Conservation (phyloP, 2,888 invertebrate species). For the Ptychoptera contaminata region DNA sequence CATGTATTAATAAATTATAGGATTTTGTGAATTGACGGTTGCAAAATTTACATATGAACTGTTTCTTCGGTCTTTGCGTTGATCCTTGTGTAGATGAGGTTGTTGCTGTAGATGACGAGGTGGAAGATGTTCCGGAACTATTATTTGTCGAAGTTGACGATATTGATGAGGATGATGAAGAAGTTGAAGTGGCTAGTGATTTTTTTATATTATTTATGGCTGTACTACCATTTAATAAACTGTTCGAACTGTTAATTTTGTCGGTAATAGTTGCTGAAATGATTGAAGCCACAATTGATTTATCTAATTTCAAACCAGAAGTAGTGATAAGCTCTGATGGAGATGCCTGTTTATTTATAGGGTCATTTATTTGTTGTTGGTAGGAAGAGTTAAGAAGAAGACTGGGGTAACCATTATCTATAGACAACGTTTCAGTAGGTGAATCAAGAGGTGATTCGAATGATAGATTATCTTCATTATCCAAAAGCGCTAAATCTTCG, state of each 20-base stretch:
- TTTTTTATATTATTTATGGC: slow-evolving; percentile 21
- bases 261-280: background rate
- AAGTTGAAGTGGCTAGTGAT: slow-evolving; percentile 14
- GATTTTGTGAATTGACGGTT: slow-evolving; percentile 97
- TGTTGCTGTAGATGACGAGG: slow-evolving; percentile 12
- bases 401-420: slow-evolving; percentile 54
- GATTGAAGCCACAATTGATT: background rate
- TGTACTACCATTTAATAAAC: slow-evolving; percentile 23
- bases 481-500: slow-evolving; percentile 57
- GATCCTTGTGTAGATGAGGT: slow-evolving; percentile 13
- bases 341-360: slow-evolving; percentile 7
- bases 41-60: slow-evolving; percentile 97
- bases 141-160: slow-evolving; percentile 8
- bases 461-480: slow-evolving; percentile 56
- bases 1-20: slow-evolving; percentile 89
- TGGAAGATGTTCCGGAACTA: slow-evolving; percentile 9
- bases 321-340: background rate
- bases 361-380: slow-evolving; percentile 31
- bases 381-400: slow-evolving; percentile 53
- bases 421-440: slow-evolving; percentile 33
- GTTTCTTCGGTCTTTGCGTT: slow-evolving; percentile 73
- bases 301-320: background rate
- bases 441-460: slow-evolving; percentile 36
- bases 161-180: background rate
- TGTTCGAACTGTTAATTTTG: too few relatives aligned